Evolutionary conservation across 2,888 invertebrate species (phyloP).

Genomic region (Herminia tarsipennalis): DNA sequence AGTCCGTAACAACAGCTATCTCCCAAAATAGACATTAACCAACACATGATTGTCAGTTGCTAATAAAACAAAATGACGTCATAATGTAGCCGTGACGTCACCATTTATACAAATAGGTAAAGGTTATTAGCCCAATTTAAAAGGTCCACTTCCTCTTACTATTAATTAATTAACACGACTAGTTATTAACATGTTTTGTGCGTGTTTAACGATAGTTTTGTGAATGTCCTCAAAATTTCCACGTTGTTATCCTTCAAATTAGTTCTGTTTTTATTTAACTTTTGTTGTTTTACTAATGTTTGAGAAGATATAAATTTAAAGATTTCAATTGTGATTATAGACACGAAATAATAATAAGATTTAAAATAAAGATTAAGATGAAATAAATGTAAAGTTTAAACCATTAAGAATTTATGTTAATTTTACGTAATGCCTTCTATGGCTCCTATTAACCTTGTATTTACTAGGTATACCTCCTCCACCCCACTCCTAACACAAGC

Average conservation of each 20-base stretch:
- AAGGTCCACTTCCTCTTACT: conserved; percentile 14
- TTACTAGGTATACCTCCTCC: no score
- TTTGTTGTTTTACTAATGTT: no score
- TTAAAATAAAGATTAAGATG: no score
- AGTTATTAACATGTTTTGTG: neutral
- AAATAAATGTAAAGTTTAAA: no score
- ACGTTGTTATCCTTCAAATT: neutral
- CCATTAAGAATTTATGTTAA: no score
- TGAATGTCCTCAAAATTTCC: neutral
- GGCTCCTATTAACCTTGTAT: no score
- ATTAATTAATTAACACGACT: conserved; percentile 13
- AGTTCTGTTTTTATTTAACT: neutral
- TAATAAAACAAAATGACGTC: conserved; percentile 3
- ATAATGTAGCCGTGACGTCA: conserved; percentile 1
- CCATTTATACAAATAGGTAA: conserved; percentile 1
- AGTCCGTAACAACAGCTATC: neutral
- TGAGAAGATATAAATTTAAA: no score
- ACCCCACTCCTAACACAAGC: no score
- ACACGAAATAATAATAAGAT: no score
- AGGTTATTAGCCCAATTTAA: conserved; percentile 15
- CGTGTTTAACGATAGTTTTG: neutral
- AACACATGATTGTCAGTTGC: conserved; percentile 1
- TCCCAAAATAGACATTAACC: neutral
- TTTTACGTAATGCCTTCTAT: no score
- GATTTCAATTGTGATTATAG: no score